These are phyloP conservation scores for Conus ventricosus DNA, from an alignment of 1,140 invertebrate species.

Conservation along the genomic window DNA sequence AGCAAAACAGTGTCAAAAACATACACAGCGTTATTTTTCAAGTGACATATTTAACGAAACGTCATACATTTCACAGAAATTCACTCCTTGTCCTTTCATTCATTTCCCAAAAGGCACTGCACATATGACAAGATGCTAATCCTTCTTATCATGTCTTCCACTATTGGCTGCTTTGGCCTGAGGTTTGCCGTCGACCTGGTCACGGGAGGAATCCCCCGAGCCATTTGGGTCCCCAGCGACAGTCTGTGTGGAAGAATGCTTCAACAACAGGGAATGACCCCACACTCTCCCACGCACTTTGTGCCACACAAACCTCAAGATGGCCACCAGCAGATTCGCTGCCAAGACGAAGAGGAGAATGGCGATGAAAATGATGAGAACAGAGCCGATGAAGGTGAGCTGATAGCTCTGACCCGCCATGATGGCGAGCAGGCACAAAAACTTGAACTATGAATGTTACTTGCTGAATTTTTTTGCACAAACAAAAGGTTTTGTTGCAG, in stretches of 20 bases:
- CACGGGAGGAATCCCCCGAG: neutral
- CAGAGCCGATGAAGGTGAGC: conserved; percentile 8
- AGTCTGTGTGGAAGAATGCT: neutral
- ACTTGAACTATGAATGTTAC: too few relatives aligned
- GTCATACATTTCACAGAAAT: too few relatives aligned
- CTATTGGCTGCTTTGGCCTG: neutral
- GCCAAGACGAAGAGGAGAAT: conserved; percentile 22
- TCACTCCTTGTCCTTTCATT: too few relatives aligned
- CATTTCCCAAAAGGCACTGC: too few relatives aligned
- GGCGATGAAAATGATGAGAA: conserved; percentile 22
- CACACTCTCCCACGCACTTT: neutral
- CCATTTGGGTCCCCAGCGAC: neutral
- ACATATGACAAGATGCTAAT: too few relatives aligned
- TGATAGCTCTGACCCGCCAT: conserved; percentile 28
- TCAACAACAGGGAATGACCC: neutral
- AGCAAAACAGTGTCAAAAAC: too few relatives aligned
- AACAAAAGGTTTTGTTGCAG: too few relatives aligned
- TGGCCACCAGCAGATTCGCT: conserved; percentile 13
- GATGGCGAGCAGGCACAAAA: neutral
- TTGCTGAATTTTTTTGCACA: too few relatives aligned
- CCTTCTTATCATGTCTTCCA: neutral
- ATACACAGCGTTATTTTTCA: too few relatives aligned
- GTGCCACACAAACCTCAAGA: neutral
- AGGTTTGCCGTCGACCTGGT: neutral
- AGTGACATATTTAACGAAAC: too few relatives aligned